Evolutionary conservation across 2,888 invertebrate species (phyloP).

Genomic region (Lithosia quadra): DNA sequence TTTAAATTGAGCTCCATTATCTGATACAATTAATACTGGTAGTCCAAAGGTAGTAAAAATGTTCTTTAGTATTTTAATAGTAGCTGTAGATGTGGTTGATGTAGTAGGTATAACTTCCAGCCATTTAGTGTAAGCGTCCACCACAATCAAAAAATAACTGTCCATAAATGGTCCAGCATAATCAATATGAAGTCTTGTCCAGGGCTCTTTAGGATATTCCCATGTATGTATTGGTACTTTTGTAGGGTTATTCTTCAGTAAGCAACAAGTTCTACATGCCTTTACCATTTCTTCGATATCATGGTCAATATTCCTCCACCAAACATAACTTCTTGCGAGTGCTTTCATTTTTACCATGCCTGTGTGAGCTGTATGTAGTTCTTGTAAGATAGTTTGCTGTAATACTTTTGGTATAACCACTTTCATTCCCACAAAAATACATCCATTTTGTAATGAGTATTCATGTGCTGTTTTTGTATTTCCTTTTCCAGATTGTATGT

Average conservation of each 20-base stretch:
- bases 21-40: not conserved
- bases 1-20: not conserved
- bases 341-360: constrained; percentile 44
- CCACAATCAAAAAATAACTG: not conserved
- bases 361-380: not conserved
- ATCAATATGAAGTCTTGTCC: constrained; percentile 6
- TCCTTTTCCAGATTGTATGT: constrained; percentile 3
- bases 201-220: constrained; percentile 7
- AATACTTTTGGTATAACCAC: constrained; percentile 5
- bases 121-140: constrained; percentile 1
- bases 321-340: constrained; percentile 36
- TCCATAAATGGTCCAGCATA: constrained; percentile 5
- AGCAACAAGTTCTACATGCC: not conserved
- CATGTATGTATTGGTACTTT: constrained; percentile 5
- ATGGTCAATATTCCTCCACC: constrained; percentile 36
- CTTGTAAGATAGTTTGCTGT: constrained; percentile 1
- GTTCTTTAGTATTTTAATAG: not conserved
- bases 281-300: constrained; percentile 7
- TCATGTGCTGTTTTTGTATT: constrained; percentile 8
- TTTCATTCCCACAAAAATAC: not conserved
- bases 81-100: not conserved
- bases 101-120: not conserved
- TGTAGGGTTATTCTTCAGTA: constrained; percentile 2
- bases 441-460: constrained; percentile 6
- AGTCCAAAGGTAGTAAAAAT: not conserved